Percentiles rank a stretch among this genome's conserved stretches.
phyloP scores from a whole-genome alignment of 1,140 invertebrate species.

The Microplitis demolitor region DNA sequence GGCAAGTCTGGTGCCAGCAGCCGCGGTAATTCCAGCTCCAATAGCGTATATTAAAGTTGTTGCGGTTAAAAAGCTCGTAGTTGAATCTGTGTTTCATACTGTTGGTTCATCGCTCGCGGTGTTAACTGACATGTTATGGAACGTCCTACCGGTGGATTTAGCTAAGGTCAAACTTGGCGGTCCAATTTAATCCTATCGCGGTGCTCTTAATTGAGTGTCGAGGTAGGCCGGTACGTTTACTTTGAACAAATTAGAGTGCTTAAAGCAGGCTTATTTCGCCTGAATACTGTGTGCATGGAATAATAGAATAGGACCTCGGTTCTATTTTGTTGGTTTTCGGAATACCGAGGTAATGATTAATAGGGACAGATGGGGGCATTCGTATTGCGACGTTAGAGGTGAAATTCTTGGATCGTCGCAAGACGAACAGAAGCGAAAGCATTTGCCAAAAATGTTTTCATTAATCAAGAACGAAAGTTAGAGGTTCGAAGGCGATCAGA shows the following conservation, averaged over 20 bases:
- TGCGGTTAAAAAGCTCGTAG: conserved; percentile 80
- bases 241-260: too few relatives aligned
- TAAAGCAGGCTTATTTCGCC: too few relatives aligned
- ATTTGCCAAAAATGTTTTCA: conserved; percentile 82
- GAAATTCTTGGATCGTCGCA: conserved; percentile 78
- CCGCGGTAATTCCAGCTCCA: conserved; percentile 91
- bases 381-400: conserved; percentile 74
- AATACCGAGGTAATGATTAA: conserved; percentile 73
- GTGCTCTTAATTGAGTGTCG: too few relatives aligned
- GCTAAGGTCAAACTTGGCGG: too few relatives aligned
- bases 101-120: conserved; percentile 23
- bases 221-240: too few relatives aligned
- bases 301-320: too few relatives aligned
- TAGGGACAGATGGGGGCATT: conserved; percentile 74
- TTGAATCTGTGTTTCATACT: conserved; percentile 70
- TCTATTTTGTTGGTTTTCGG: too few relatives aligned
- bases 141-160: too few relatives aligned
- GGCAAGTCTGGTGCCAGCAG: conserved; percentile 77
- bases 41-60: conserved; percentile 88
- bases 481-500: conserved; percentile 67
- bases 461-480: conserved; percentile 83
- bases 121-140: too few relatives aligned
- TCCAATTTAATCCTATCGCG: too few relatives aligned
- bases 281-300: too few relatives aligned
- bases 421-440: conserved; percentile 70